phyloP scores from a whole-genome alignment of 1,140 invertebrate genomes.

The Muscidifurax raptorellus region DNA sequence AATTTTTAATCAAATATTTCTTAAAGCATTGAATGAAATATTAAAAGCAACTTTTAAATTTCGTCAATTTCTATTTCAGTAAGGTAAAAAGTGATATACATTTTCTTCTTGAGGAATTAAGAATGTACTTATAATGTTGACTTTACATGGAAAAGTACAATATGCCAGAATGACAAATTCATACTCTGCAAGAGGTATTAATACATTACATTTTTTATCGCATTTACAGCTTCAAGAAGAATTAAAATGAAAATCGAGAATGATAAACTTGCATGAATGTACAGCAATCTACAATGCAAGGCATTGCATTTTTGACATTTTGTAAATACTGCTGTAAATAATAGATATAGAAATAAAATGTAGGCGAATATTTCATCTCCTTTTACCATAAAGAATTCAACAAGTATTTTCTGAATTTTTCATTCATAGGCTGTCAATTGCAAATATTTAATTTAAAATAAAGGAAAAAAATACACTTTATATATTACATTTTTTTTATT shows the following conservation, averaged over 20 bases:
- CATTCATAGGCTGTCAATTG: background rate
- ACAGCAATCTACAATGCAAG: constrained; percentile 42
- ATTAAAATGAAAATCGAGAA: background rate
- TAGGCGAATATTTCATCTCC: constrained; percentile 44
- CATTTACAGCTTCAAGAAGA: constrained; percentile 32
- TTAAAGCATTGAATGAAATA: background rate
- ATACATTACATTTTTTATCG: constrained; percentile 36
- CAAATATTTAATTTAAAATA: constrained; percentile 4
- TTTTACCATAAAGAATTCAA: constrained; percentile 29
- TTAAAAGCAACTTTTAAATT: background rate
- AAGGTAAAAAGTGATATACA: constrained; percentile 32
- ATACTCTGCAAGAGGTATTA: constrained; percentile 30
- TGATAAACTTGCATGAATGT: constrained; percentile 43
- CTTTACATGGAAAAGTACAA: constrained; percentile 40
- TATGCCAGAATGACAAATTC: constrained; percentile 30
- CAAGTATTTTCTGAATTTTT: constrained; percentile 28
- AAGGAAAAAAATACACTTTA: constrained; percentile 19
- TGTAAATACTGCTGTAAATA: constrained; percentile 54
- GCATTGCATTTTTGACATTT: constrained; percentile 50
- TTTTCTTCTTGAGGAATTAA: constrained; percentile 33
- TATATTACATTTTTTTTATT: constrained; percentile 41
- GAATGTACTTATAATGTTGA: constrained; percentile 44
- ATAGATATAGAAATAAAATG: constrained; percentile 51
- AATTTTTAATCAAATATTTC: background rate
- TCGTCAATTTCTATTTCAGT: background rate